Conservation (phyloP, 2,113 vertebrate genomes). For the Paedocypris sp. region DNA sequence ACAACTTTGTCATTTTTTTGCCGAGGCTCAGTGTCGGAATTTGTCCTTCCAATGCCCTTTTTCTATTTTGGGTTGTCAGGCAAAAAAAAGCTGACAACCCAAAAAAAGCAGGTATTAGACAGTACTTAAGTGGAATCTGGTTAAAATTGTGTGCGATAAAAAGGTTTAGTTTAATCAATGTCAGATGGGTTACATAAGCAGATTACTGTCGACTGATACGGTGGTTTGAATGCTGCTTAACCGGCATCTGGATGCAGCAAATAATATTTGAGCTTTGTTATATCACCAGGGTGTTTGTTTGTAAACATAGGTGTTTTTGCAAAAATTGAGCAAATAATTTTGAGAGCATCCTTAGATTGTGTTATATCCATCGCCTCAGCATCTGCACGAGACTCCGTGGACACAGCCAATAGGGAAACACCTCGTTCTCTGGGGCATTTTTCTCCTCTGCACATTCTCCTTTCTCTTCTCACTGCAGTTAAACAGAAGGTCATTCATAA, state of each 20-base stretch:
- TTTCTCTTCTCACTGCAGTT: conserved; percentile 10
- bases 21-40: background rate
- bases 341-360: background rate
- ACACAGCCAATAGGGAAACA: conserved; percentile 17
- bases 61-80: conserved; percentile 6
- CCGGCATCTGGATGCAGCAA: conserved; percentile 1
- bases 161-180: background rate
- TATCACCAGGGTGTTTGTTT: background rate
- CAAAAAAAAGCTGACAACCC: background rate
- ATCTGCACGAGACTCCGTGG: background rate
- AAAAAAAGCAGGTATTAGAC: too few species aligned
- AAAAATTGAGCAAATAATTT: background rate
- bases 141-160: background rate
- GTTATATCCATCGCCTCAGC: background rate
- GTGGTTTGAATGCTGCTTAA: conserved; percentile 6
- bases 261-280: background rate
- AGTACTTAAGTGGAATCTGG: background rate
- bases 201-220: conserved; percentile 1
- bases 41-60: background rate
- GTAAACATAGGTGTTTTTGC: background rate
- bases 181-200: conserved; percentile 1
- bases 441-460: background rate
- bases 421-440: background rate
- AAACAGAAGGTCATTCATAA: conserved; percentile 23
- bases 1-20: background rate